These are phyloP conservation scores for Celastrina argiolus DNA, from an alignment of 2,888 invertebrate species.

Conservation along the genomic window DNA sequence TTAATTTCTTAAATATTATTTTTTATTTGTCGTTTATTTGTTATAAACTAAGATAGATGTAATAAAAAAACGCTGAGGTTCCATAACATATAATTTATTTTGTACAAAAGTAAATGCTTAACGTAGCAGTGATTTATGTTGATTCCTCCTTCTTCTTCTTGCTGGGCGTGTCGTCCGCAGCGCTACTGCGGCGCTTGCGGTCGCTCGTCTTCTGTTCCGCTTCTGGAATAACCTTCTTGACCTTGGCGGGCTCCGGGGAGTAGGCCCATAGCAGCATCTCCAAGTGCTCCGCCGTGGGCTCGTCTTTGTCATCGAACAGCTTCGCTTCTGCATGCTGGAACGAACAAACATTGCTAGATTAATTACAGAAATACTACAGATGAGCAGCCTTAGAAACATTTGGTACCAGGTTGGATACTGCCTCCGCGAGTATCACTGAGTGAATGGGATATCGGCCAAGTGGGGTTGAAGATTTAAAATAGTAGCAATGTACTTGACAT, in stretches of 20 bases:
- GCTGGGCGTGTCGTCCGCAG: constrained; percentile 48
- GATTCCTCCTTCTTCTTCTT: constrained; percentile 55
- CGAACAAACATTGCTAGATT: constrained; percentile 36
- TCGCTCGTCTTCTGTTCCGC: constrained; percentile 43
- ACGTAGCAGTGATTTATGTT: background rate
- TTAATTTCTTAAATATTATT: too few species aligned
- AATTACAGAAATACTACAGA: too few species aligned
- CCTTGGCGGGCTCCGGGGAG: constrained; percentile 82
- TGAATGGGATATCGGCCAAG: too few species aligned
- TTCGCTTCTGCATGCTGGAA: constrained; percentile 80
- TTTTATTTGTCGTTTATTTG: too few species aligned
- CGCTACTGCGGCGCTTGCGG: constrained; percentile 53
- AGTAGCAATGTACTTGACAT: too few species aligned
- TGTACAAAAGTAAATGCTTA: constrained; percentile 34
- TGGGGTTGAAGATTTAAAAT: too few species aligned
- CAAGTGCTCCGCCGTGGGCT: constrained; percentile 83
- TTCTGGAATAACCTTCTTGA: constrained; percentile 75
- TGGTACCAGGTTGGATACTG: too few species aligned
- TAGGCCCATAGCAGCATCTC: constrained; percentile 86
- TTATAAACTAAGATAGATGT: too few species aligned
- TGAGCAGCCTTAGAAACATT: too few species aligned
- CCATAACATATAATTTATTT: background rate
- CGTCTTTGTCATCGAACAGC: constrained; percentile 80
- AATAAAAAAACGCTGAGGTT: too few species aligned
- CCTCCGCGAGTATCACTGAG: too few species aligned